Conservation (phyloP, 2,113 vertebrate genomes). For the Todiramphus saurophagus region DNA sequence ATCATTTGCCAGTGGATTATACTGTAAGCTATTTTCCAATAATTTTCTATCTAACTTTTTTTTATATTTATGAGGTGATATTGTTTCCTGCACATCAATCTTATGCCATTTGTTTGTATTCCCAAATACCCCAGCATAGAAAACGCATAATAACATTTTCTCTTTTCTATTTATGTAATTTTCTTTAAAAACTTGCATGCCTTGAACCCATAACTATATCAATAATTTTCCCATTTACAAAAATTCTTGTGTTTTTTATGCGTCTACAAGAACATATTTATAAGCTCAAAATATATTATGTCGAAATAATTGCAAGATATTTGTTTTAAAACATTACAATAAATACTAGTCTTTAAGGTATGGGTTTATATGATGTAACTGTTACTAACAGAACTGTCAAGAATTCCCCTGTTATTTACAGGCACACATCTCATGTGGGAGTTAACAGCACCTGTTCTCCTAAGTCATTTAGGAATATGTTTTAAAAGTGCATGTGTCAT, state of each 20-base stretch:
- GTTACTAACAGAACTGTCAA: background rate
- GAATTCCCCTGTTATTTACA: background rate
- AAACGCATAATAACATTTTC: background rate
- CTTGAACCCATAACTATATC: background rate
- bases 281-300: background rate
- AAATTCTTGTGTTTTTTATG: background rate
- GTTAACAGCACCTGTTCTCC: background rate
- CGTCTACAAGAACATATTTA: background rate
- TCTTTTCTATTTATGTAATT: background rate
- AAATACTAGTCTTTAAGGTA: background rate
- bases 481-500: background rate
- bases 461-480: background rate
- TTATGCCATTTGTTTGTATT: background rate
- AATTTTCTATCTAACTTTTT: background rate
- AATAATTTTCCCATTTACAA: background rate
- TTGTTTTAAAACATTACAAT: background rate
- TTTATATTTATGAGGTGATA: background rate
- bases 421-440: background rate
- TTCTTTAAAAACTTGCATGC: background rate
- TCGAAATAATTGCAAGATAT: background rate
- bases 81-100: background rate
- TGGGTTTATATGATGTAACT: background rate
- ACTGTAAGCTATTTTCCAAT: constrained; percentile 61
- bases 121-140: background rate
- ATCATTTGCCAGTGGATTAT: constrained; percentile 78